Evolutionary conservation across 2,888 invertebrate genomes (phyloP).

Genomic region (Malthinus seriepunctatus): DNA sequence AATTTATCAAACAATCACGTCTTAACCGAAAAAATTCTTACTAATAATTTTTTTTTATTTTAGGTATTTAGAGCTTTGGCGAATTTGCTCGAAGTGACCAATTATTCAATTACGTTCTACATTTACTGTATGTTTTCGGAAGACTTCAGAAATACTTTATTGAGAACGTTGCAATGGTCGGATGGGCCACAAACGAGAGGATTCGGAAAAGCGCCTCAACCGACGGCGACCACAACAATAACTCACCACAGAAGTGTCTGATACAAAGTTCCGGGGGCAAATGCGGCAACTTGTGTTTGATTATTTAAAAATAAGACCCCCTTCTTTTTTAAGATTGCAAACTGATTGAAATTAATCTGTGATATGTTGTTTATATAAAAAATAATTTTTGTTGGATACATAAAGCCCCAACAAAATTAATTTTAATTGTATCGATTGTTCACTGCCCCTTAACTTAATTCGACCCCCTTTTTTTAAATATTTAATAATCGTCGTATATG

Average conservation of each 20-base stretch:
- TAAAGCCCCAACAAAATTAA: no score
- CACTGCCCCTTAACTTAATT: no score
- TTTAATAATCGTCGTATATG: no score
- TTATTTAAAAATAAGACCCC: constrained; percentile 8
- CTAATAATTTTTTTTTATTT: constrained; percentile 26
- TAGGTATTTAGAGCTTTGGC: constrained; percentile 72
- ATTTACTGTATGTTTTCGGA: constrained; percentile 79
- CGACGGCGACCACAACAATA: constrained; percentile 52
- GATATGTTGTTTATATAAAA: constrained; percentile 11
- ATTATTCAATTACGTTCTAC: constrained; percentile 79
- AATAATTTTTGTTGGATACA: not conserved
- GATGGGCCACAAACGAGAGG: constrained; percentile 50
- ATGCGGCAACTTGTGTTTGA: constrained; percentile 39
- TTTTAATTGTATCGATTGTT: no score
- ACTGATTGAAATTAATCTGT: constrained; percentile 22
- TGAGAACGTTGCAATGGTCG: constrained; percentile 66
- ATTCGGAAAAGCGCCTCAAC: constrained; percentile 45
- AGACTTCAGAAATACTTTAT: constrained; percentile 72
- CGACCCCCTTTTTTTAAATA: no score
- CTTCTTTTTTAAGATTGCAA: constrained; percentile 12
- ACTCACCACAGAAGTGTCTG: constrained; percentile 52
- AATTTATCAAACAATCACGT: not conserved
- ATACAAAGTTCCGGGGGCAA: constrained; percentile 45
- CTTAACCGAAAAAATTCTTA: not conserved
- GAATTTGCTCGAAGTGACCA: constrained; percentile 73